Percentiles rank a stretch among this genome's conserved stretches.
phyloP scores from a whole-genome alignment of 2,888 invertebrate genomes.

The Tenthredo amoena region DNA sequence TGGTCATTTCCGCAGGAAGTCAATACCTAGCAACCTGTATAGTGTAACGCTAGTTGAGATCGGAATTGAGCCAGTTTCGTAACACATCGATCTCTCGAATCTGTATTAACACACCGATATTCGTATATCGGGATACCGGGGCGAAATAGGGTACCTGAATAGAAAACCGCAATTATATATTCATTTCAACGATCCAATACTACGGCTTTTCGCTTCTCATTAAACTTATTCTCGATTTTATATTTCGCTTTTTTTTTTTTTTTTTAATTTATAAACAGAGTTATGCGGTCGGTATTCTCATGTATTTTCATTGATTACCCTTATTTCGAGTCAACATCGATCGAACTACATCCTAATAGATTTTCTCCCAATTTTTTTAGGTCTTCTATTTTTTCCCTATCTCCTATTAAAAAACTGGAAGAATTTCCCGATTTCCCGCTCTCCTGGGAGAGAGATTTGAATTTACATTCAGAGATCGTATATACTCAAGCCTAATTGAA shows the following conservation, averaged over 20 bases:
- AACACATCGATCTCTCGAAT: constrained; percentile 60
- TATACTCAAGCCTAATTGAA: not conserved
- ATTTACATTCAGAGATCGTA: not conserved
- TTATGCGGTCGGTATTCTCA: too few relatives aligned
- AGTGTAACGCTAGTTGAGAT: constrained; percentile 74
- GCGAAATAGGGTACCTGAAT: not conserved
- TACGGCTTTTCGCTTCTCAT: too few relatives aligned
- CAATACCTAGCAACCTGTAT: constrained; percentile 64
- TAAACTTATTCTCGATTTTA: too few relatives aligned
- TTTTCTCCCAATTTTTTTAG: not conserved
- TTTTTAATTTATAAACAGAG: too few relatives aligned
- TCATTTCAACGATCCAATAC: not conserved
- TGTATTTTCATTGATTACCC: too few relatives aligned
- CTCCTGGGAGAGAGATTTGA: not conserved
- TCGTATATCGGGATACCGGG: not conserved
- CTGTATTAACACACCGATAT: not conserved
- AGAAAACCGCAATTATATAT: not conserved
- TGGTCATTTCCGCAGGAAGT: constrained; percentile 76
- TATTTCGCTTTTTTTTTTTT: too few relatives aligned
- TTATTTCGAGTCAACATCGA: too few relatives aligned
- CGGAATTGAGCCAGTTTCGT: constrained; percentile 73
- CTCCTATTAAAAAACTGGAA: too few relatives aligned
- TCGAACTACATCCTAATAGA: too few relatives aligned
- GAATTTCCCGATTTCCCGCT: not conserved
- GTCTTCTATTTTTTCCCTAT: not conserved